These are phyloP conservation scores for Entomyzon cyanotis DNA, from an alignment of 2,113 vertebrate genomes.

Conservation along the genomic window DNA sequence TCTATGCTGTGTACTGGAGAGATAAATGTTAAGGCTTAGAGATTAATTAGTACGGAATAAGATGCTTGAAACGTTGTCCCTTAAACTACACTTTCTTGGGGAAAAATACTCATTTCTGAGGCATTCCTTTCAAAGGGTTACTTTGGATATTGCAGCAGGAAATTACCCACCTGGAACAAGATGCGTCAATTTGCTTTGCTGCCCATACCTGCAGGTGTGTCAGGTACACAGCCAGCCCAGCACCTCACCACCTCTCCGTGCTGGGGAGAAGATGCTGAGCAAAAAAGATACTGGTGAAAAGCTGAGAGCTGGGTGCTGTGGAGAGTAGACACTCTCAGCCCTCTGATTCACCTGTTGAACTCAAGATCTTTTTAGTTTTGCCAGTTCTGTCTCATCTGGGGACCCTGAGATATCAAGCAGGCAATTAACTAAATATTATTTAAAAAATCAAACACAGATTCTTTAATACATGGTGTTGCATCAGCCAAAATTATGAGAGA, in stretches of 20 bases:
- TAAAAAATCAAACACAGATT: not conserved
- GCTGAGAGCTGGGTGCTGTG: not conserved
- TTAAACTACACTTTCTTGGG: not conserved
- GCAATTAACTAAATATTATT: not conserved
- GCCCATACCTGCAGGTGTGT: not conserved
- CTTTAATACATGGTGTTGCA: not conserved
- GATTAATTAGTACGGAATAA: constrained; percentile 74
- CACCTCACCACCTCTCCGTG: not conserved
- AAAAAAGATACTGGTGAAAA: not conserved
- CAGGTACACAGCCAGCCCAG: not conserved
- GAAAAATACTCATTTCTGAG: not conserved
- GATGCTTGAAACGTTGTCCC: constrained; percentile 67
- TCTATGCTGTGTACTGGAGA: constrained; percentile 65
- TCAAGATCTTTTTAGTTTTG: not conserved
- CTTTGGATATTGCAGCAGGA: not conserved
- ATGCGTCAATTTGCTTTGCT: not conserved
- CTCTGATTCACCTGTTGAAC: not conserved
- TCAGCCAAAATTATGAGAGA: not conserved
- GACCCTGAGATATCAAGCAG: not conserved
- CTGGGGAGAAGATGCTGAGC: not conserved
- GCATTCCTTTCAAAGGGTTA: not conserved
- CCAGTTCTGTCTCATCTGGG: not conserved
- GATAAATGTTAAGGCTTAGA: constrained; percentile 63
- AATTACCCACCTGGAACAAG: not conserved
- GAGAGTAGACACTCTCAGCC: not conserved